Conservation (phyloP, 1,140 invertebrate species). For the Periplaneta americana region DNA sequence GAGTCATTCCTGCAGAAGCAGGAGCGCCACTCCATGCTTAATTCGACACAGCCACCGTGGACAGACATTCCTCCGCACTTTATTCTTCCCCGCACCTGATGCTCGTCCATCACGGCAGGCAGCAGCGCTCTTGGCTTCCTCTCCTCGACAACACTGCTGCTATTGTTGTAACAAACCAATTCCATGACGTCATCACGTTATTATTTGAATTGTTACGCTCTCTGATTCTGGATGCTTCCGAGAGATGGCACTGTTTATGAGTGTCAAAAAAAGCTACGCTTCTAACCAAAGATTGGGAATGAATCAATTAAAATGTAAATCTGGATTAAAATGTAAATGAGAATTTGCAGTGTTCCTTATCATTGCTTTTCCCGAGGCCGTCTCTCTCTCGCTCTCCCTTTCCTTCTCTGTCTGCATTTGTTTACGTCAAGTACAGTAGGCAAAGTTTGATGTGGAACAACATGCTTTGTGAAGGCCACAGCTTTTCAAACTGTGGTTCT, state of each 20-base stretch:
- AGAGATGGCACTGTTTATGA: not conserved
- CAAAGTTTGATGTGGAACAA: not conserved
- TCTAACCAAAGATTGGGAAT: not conserved
- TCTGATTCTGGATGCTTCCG: not conserved
- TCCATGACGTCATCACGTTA: not conserved
- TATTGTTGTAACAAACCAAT: not conserved
- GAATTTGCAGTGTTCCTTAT: not conserved
- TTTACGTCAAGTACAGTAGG: not conserved
- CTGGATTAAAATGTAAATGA: not conserved
- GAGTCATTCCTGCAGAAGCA: not conserved
- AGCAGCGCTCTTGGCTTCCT: not conserved
- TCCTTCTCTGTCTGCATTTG: not conserved
- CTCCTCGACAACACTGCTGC: not conserved
- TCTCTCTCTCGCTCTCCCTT: not conserved
- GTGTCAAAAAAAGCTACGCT: not conserved
- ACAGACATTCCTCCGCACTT: not conserved
- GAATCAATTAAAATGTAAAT: not conserved
- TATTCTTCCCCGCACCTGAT: not conserved
- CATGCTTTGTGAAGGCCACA: not conserved
- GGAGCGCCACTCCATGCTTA: not conserved
- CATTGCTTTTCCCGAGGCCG: not conserved
- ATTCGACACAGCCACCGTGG: not conserved
- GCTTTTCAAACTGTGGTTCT: not conserved
- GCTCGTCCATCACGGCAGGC: not conserved
- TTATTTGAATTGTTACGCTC: not conserved